Percentiles rank a stretch among this genome's conserved stretches.
phyloP scores from a whole-genome alignment of 2,113 vertebrate species.

The Panthera leo region DNA sequence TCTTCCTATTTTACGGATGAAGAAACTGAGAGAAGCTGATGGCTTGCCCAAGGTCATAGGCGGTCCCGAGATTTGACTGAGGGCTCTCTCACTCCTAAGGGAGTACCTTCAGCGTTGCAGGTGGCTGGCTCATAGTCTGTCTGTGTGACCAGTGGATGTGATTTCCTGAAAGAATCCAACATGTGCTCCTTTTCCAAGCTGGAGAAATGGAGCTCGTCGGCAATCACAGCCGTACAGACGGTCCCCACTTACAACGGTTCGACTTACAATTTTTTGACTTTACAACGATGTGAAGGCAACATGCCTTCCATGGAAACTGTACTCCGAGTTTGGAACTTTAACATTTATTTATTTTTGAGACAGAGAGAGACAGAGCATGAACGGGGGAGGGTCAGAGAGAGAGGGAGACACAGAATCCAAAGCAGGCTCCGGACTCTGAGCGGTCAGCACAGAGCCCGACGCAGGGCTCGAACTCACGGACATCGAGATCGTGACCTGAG shows the following conservation, averaged over 20 bases:
- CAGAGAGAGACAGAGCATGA: no score
- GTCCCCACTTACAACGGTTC: not conserved
- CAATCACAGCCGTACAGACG: not conserved
- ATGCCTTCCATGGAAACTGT: not conserved
- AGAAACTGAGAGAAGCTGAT: not conserved
- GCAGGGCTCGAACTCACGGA: no score
- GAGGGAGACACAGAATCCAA: no score
- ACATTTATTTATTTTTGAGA: no score
- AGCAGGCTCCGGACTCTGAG: no score
- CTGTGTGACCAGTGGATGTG: rapidly evolving
- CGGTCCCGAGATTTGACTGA: not conserved
- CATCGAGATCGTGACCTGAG: no score
- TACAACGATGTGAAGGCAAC: not conserved
- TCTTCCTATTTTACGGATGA: not conserved
- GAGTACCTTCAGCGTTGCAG: rapidly evolving
- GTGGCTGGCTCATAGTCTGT: not conserved
- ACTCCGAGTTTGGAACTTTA: not conserved
- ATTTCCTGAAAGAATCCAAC: not conserved
- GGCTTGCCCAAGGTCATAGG: not conserved
- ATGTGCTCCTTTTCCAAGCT: not conserved
- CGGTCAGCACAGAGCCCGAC: no score
- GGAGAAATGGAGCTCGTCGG: not conserved
- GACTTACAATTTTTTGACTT: not conserved
- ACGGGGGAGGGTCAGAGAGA: no score
- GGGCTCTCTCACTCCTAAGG: not conserved